Conservation (phyloP, 1,140 invertebrate species). For the Bombus cullumanus region DNA sequence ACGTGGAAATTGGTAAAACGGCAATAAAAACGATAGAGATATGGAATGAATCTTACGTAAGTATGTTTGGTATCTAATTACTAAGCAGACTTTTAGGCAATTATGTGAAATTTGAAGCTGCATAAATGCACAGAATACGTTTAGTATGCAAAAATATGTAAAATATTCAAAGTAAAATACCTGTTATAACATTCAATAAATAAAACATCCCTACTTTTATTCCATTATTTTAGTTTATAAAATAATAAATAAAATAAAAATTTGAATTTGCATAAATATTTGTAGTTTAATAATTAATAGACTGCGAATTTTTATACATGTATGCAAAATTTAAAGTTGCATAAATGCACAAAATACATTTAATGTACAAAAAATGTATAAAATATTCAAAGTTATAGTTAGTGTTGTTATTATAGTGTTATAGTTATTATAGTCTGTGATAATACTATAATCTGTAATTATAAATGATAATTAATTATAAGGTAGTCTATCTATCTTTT, state of each 20-base stretch:
- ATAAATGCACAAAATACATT: too few species aligned
- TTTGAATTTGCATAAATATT: too few species aligned
- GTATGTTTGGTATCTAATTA: conserved; percentile 14
- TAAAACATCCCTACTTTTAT: not conserved
- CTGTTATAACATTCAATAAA: not conserved
- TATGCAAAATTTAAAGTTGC: too few species aligned
- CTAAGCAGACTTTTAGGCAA: not conserved
- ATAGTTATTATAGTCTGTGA: too few species aligned
- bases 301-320: too few species aligned
- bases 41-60: conserved; percentile 69
- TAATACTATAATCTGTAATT: too few species aligned
- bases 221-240: not conserved
- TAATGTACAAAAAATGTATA: too few species aligned
- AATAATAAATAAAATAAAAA: too few species aligned
- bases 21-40: conserved; percentile 66
- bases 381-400: too few species aligned
- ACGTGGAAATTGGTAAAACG: conserved; percentile 64
- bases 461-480: not conserved
- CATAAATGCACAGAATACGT: not conserved
- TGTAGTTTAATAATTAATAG: too few species aligned
- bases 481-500: not conserved
- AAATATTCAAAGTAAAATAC: too few species aligned
- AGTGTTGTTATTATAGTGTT: too few species aligned
- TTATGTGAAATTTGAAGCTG: not conserved
- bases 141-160: not conserved